Evolutionary conservation across 2,888 invertebrate genomes (phyloP), one percentile per base, ranked within the genome.

Genomic region (Troides aeacus): DNA sequence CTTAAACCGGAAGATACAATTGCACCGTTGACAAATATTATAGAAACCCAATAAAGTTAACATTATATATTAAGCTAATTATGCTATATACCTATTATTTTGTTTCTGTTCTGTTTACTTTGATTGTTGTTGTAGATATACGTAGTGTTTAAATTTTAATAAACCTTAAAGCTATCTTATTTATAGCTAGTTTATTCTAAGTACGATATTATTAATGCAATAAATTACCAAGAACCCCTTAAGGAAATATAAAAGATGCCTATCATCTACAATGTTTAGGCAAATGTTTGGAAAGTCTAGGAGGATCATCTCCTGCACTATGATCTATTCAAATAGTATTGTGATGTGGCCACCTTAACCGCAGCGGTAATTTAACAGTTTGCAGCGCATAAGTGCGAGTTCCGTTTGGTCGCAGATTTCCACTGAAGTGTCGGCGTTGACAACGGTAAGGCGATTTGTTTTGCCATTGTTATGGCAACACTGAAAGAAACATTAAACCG

Each of bases 381-480:
- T 30, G 30, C 46, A 66, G 66, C 58, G 59, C 4, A 66, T 62
- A 70, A 59, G 62, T 66, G 53, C 18, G 50, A 23, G 58, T 66
- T 70, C 69, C 66, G 66, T 70, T 66, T 50, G 21, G 30, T 69
- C 60, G 61, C 61, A n/a, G 42, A 24, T 23, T 62, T 46, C 60
- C 58, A 36, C 30, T 46, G 68, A 57, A 59, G 21, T 53, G 50
- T 36, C 63, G 58, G 18, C 50, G 50, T 36, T 60, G 64, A 64
- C 68, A 68, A 70, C 69, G 69, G 69, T 66, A 62, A 42, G 42
- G 21, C 61, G 46, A 69, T 69, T 69, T 65, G 69, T 69, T 57
- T 60, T 65, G 65, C 62, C 65, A 66, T 69, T 69, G 69, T 69
- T 60, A 60, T 56, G 53, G 53, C 60, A 60, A 68, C 53, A 53